These are phyloP conservation scores for Macrocentrus cingulum DNA, from an alignment of 1,140 invertebrate species.

Conservation along the genomic window DNA sequence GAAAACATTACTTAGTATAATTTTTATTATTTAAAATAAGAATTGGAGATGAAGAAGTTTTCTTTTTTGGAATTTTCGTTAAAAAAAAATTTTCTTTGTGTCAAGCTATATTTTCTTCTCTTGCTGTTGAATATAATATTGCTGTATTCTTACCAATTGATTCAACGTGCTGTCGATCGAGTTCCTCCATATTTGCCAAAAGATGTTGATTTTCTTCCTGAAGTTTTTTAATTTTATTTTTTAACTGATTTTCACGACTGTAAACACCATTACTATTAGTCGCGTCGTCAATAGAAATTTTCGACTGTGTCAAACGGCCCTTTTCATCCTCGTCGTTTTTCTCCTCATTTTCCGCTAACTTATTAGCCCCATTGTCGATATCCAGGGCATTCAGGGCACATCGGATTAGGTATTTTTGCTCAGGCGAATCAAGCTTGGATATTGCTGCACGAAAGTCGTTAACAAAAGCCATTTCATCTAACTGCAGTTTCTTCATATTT, in stretches of 20 bases:
- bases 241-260: constrained; percentile 45
- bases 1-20: too few species aligned
- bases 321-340: constrained; percentile 42
- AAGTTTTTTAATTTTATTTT: constrained; percentile 54
- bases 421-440: constrained; percentile 52
- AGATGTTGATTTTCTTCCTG: constrained; percentile 62
- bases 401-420: constrained; percentile 51
- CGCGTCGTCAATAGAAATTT: neutral
- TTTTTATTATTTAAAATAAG: too few species aligned
- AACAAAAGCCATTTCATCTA: constrained; percentile 46
- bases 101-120: too few species aligned
- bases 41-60: too few species aligned
- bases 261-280: constrained; percentile 25
- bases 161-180: constrained; percentile 72
- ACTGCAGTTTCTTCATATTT: constrained; percentile 46
- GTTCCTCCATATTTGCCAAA: constrained; percentile 66
- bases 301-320: constrained; percentile 23
- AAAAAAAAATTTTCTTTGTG: too few species aligned
- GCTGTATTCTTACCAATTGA: constrained; percentile 64
- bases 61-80: too few species aligned
- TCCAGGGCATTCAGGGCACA: constrained; percentile 57
- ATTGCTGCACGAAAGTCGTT: constrained; percentile 51
- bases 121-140: too few species aligned
- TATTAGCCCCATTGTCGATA: constrained; percentile 47
- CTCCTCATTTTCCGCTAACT: constrained; percentile 28